Conservation (phyloP, 2,888 invertebrate genomes). For the Pandemis heparana region DNA sequence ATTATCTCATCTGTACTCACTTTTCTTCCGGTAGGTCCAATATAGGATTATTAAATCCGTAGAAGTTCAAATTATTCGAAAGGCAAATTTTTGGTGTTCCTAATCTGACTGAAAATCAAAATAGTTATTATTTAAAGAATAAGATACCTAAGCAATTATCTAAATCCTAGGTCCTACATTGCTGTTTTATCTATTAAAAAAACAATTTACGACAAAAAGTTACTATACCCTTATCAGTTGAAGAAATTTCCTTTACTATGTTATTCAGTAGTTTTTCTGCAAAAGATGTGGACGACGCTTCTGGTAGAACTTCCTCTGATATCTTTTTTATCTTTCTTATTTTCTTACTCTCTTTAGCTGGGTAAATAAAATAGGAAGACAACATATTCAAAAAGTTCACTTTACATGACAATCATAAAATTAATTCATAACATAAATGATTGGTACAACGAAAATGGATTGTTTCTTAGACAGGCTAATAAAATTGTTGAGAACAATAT, state of each 20-base stretch:
- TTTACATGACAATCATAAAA: too few species aligned
- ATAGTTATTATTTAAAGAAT: not conserved
- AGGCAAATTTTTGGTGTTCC: not conserved
- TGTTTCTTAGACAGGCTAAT: too few species aligned
- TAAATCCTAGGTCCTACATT: too few species aligned
- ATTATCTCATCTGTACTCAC: not conserved
- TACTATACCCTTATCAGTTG: not conserved
- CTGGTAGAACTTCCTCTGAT: not conserved
- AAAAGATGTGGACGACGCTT: not conserved
- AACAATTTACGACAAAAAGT: too few species aligned
- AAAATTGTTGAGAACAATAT: too few species aligned
- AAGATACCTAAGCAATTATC: too few species aligned
- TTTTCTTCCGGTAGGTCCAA: not conserved
- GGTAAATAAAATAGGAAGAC: not conserved
- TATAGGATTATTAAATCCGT: conserved; percentile 1
- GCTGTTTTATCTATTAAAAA: too few species aligned
- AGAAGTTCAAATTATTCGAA: conserved; percentile 5
- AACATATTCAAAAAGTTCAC: not conserved
- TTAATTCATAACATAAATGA: too few species aligned
- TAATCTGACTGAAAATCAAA: conserved; percentile 1
- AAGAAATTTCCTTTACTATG: not conserved
- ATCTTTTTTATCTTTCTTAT: not conserved
- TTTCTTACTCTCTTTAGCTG: not conserved
- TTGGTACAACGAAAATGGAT: too few species aligned
- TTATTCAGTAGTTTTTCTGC: not conserved